phyloP scores from a whole-genome alignment of 1,140 invertebrate genomes.

The Physella acuta region DNA sequence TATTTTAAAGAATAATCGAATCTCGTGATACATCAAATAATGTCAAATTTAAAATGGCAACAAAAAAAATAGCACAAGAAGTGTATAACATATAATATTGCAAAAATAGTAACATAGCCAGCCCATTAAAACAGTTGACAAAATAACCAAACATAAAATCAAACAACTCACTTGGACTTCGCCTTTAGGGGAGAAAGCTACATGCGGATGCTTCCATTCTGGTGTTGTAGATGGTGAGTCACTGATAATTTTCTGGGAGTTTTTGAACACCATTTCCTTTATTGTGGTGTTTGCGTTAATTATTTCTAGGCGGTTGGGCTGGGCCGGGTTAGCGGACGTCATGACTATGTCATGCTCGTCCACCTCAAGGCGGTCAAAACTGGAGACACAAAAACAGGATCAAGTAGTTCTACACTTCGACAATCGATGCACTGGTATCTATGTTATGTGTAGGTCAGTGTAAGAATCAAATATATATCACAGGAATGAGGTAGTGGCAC shows the following conservation, averaged over 20 bases:
- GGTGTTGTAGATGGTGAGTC: not conserved
- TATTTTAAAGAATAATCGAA: not conserved
- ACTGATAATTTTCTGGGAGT: not conserved
- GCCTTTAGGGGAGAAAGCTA: not conserved
- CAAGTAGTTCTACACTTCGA: not conserved
- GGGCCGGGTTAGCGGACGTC: not conserved
- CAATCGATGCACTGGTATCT: not conserved
- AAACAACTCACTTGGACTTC: not conserved
- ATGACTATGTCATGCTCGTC: not conserved
- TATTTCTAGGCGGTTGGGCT: not conserved
- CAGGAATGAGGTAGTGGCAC: not conserved
- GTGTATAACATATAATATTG: not conserved
- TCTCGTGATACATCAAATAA: not conserved
- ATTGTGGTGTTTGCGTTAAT: no score
- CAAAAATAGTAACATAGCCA: not conserved
- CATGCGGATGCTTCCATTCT: not conserved
- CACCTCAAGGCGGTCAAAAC: not conserved
- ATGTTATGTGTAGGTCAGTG: not conserved
- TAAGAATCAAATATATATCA: not conserved
- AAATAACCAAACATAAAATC: not conserved
- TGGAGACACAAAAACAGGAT: not conserved
- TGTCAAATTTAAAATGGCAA: not conserved
- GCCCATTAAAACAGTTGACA: not conserved
- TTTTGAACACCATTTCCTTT: not conserved
- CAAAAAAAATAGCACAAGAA: not conserved